A percentile compares a stretch with the other conserved stretches of the same genome.
These are phyloP conservation scores for Anser brachyrhynchus DNA, from an alignment of 2,113 vertebrate species.

Conservation along the genomic window DNA sequence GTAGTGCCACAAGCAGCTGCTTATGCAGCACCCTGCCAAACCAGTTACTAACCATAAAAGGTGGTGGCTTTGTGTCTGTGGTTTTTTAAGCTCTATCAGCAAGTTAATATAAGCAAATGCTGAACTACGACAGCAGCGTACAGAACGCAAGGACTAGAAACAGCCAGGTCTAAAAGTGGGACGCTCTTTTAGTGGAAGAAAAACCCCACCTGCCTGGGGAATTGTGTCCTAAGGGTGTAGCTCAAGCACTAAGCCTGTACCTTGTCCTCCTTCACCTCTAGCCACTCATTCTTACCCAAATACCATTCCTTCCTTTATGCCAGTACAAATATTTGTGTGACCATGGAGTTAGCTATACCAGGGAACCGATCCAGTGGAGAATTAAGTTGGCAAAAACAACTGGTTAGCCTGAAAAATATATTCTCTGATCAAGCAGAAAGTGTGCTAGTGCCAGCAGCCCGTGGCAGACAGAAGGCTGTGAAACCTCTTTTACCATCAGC, in stretches of 20 bases:
- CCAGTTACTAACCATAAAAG: neutral
- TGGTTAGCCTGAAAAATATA: slow-evolving; percentile 19
- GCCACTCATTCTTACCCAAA: neutral
- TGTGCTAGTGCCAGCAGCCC: slow-evolving; percentile 9
- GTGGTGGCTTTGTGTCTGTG: no score
- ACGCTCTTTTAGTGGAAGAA: neutral
- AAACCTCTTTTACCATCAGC: slow-evolving; percentile 50
- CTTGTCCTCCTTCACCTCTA: neutral
- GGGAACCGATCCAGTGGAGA: neutral
- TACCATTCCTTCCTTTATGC: neutral
- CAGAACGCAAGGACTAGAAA: neutral
- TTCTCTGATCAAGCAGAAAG: slow-evolving; percentile 13
- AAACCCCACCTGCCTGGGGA: neutral
- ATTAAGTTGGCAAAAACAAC: slow-evolving; percentile 52
- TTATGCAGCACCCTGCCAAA: neutral
- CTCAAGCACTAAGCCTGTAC: neutral
- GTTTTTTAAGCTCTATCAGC: neutral
- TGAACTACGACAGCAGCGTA: neutral
- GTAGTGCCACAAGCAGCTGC: neutral
- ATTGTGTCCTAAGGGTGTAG: neutral
- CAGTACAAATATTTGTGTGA: slow-evolving; percentile 34
- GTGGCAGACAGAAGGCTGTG: slow-evolving; percentile 34
- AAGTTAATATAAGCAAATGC: neutral
- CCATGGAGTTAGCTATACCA: neutral
- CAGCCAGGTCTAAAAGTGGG: neutral